Base-by-base conservation (phyloP, 2,113 vertebrate genomes). In the Callionymus lyra region DNA sequence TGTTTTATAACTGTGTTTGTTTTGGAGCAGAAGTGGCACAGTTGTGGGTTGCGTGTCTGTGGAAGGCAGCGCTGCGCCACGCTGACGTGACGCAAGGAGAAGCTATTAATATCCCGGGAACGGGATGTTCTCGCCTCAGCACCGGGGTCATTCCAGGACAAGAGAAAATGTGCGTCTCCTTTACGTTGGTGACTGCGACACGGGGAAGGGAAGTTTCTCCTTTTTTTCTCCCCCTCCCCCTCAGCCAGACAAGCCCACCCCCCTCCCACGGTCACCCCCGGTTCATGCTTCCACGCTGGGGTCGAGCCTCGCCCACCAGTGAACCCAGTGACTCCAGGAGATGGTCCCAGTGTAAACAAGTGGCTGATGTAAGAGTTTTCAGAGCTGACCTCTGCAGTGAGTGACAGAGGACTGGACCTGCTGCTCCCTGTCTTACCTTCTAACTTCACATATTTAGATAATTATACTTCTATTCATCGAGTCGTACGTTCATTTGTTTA, bases 61-160 rank as follows among this genome's bases (percentile, higher is more conserved):
- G 21, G 21, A 27, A 8, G 8, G 21, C n/a, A n/a, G n/a, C n/a
- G 54, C 66, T 18, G 56, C 55, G 72, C 67, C 59, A 62, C 75
- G 70, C 65, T 77, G 79, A 57, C 73, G 80, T 88, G 85, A 88
- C 84, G 85, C 84, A 86, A 66, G 45, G 49, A 45, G 36, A n/a
- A 47, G 67, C 86, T 87, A 89, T 86, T 86, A 87, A 87, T 86
- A 90, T 77, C 80, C 21, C 74, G 44, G 69, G 81, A 82, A 83
- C 81, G 69, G 85, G 81, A 85, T 82, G 77, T 82, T 79, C 83
- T 76, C 61, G 41, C 56, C 63, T 70, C 65, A n/a, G 66, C 69
- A 54, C 63, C 15, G 81, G 85, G 86, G 86, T 86, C 86, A 79
- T 51, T 42, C 47, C 56, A 70, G 84, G 82, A 81, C 69, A 84